These are phyloP conservation scores for Diaperis boleti DNA, from an alignment of 2,888 invertebrate species.

Conservation along the genomic window DNA sequence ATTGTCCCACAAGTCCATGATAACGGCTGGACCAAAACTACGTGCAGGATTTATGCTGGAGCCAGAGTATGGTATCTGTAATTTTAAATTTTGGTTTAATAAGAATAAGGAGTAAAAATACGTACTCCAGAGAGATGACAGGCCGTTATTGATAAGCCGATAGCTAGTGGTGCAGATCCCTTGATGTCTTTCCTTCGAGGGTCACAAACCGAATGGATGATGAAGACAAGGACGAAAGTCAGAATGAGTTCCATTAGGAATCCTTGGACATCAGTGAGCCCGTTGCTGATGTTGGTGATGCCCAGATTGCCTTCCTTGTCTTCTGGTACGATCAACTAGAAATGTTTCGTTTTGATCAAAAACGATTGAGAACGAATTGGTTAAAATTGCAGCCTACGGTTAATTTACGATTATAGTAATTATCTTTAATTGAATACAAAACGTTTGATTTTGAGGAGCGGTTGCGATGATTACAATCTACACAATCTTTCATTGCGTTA, in stretches of 20 bases:
- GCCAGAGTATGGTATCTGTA: slow-evolving; percentile 75
- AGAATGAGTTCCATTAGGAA: slow-evolving; percentile 86
- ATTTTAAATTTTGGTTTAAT: background rate
- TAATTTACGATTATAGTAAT: too few relatives aligned
- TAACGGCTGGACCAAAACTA: slow-evolving; percentile 77
- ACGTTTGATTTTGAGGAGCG: too few relatives aligned
- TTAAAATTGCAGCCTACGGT: too few relatives aligned
- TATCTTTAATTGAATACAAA: too few relatives aligned
- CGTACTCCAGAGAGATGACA: slow-evolving; percentile 80
- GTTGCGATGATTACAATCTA: too few relatives aligned
- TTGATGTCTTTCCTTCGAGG: slow-evolving; percentile 71
- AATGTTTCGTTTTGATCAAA: background rate
- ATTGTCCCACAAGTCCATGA: slow-evolving; percentile 72
- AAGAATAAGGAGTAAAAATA: background rate
- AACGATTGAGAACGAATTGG: too few relatives aligned
- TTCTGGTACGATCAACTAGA: slow-evolving; percentile 68
- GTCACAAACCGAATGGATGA: slow-evolving; percentile 76
- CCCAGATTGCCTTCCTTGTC: slow-evolving; percentile 66
- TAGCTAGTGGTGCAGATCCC: slow-evolving; percentile 76
- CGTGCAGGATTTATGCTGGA: slow-evolving; percentile 81
- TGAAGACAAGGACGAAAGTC: slow-evolving; percentile 77
- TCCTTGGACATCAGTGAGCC: slow-evolving; percentile 77
- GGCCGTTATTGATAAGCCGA: slow-evolving; percentile 75
- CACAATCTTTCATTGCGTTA: too few relatives aligned
- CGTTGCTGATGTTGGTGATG: slow-evolving; percentile 66